Conservation (phyloP, 37 sponge, comb jelly and placozoan genomes). For the Geodia barretti region DNA sequence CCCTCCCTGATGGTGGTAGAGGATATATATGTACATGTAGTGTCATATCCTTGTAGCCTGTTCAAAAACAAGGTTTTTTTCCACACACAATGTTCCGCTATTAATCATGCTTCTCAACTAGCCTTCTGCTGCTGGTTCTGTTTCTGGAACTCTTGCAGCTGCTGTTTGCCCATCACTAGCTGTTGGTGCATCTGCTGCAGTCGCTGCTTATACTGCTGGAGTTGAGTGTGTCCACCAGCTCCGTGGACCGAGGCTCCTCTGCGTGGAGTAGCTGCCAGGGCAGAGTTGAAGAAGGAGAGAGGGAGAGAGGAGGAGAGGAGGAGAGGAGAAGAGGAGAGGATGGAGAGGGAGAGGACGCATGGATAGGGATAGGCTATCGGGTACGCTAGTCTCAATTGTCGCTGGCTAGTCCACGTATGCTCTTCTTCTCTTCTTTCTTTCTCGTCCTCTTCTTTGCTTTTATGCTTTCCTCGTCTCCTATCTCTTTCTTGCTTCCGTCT, state of each 20-base stretch:
- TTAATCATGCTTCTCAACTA: not conserved
- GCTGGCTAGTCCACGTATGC: too few species aligned
- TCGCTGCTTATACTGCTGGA: slow-evolving; percentile 76
- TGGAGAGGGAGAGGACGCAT: not conserved
- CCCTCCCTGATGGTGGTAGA: not conserved
- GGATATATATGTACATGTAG: not conserved
- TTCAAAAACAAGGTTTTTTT: not conserved
- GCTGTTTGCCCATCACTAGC: slow-evolving; percentile 70
- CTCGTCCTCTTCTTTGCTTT: too few species aligned
- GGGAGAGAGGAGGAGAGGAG: slow-evolving; percentile 6
- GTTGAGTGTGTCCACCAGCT: slow-evolving; percentile 27
- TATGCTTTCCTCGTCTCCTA: too few species aligned
- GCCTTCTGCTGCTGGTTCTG: slow-evolving; percentile 56
- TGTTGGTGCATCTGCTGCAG: slow-evolving; percentile 81
- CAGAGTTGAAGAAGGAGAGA: not conserved
- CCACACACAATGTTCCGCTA: not conserved
- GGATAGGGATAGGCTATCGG: too few species aligned
- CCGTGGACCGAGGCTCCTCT: not conserved
- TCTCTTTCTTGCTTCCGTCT: too few species aligned
- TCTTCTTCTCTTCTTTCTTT: too few species aligned
- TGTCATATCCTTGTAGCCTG: not conserved
- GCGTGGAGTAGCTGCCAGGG: not conserved
- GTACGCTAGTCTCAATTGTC: too few species aligned
- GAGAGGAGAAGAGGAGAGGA: not conserved
- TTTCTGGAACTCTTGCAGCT: slow-evolving; percentile 82